A percentile compares a stretch with the other conserved stretches of the same genome.
Evolutionary conservation across 2,797 vertebrate genomes (phyloP).

Genomic region (Masticophis lateralis): DNA sequence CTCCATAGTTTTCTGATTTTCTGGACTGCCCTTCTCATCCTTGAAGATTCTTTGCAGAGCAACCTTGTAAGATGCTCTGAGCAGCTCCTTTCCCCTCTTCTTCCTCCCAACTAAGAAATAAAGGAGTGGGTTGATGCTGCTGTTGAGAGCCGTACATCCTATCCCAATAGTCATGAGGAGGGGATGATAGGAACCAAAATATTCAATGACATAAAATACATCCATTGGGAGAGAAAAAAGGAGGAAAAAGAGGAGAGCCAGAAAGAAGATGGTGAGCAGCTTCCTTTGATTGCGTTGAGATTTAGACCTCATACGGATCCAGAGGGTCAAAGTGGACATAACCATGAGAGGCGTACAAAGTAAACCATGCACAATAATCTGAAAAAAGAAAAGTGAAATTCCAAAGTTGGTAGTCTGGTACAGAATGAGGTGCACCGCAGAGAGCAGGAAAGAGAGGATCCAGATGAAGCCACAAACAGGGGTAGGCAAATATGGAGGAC

Average conservation of each 20-base stretch:
- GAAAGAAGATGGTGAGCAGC: not conserved
- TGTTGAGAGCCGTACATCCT: not conserved
- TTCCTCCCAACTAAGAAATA: not conserved
- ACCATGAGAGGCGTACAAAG: too few species aligned
- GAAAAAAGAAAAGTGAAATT: not conserved
- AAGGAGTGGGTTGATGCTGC: not conserved
- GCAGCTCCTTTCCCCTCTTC: not conserved
- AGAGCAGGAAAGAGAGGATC: conserved; percentile 56
- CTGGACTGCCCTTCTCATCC: not conserved
- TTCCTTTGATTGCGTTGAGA: not conserved
- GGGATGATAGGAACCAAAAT: not conserved
- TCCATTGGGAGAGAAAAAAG: not conserved
- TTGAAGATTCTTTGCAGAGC: not conserved
- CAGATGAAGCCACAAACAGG: conserved; percentile 42
- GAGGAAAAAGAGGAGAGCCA: not conserved
- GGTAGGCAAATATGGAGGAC: conserved; percentile 34
- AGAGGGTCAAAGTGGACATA: too few species aligned
- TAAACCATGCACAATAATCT: not conserved
- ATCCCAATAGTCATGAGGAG: not conserved
- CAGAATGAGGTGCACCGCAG: not conserved
- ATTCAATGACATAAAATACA: too few species aligned
- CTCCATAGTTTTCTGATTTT: not conserved
- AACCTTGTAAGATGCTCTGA: not conserved
- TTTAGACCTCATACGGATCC: too few species aligned
- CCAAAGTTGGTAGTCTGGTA: not conserved